These are phyloP conservation scores for Acronicta alni DNA, from an alignment of 2,888 invertebrate genomes.

Conservation along the genomic window DNA sequence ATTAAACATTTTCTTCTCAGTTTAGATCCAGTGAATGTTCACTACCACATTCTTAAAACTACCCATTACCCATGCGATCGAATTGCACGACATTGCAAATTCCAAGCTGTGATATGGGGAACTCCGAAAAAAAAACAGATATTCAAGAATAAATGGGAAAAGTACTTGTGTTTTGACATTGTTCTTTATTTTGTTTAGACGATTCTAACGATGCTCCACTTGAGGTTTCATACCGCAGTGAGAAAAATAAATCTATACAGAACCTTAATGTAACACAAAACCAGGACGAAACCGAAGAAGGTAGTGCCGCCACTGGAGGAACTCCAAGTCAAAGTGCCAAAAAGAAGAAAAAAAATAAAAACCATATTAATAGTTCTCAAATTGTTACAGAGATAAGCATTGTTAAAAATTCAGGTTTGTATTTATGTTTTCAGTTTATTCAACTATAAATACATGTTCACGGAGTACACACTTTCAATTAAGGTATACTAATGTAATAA, in stretches of 20 bases:
- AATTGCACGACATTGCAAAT: too few species aligned
- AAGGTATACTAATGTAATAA: too few species aligned
- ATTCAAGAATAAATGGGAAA: background rate
- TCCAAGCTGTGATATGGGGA: too few species aligned
- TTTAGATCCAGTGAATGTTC: too few species aligned
- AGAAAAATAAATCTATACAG: slow-evolving; percentile 41
- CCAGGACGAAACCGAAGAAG: background rate
- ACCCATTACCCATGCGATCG: too few species aligned
- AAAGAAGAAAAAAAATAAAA: slow-evolving; percentile 50
- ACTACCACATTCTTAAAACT: too few species aligned
- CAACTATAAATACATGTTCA: too few species aligned
- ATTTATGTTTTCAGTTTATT: too few species aligned
- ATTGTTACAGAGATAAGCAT: slow-evolving; percentile 14
- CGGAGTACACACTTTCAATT: too few species aligned
- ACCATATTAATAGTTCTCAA: slow-evolving; percentile 40
- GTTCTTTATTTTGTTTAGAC: slow-evolving; percentile 16
- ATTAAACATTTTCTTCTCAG: too few species aligned
- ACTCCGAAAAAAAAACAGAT: too few species aligned
- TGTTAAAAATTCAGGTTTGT: slow-evolving; percentile 28
- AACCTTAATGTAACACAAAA: slow-evolving; percentile 21
- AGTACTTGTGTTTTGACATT: background rate
- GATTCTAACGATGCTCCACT: slow-evolving; percentile 28
- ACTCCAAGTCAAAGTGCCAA: slow-evolving; percentile 36
- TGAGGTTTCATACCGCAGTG: slow-evolving; percentile 34
- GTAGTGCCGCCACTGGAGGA: slow-evolving; percentile 5